Evolutionary conservation across 2,797 vertebrate species (phyloP).

Genomic region (Macropus fuliginosus): DNA sequence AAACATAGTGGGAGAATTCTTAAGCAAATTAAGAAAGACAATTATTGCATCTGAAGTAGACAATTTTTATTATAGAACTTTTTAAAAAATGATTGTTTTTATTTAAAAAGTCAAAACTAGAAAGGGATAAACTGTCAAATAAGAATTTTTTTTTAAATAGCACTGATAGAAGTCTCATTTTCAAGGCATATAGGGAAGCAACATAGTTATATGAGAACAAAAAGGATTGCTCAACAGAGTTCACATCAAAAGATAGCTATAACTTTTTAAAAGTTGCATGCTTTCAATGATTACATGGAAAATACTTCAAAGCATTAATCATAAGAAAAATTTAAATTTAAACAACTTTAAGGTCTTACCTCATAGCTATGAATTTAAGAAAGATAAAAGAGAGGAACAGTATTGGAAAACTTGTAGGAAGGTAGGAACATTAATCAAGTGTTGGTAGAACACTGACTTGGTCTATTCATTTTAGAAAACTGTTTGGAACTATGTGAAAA

Average conservation of each 20-base stretch:
- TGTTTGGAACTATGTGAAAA: neutral
- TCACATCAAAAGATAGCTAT: neutral
- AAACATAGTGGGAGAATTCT: neutral
- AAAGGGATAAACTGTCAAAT: neutral
- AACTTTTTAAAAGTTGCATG: neutral
- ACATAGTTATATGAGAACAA: neutral
- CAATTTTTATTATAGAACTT: neutral
- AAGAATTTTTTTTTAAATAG: neutral
- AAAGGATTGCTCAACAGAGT: neutral
- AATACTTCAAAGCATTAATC: neutral
- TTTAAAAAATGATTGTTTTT: too few species aligned
- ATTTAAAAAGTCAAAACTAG: neutral
- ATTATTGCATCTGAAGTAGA: neutral
- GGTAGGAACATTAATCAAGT: neutral
- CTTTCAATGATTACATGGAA: neutral
- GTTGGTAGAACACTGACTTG: neutral
- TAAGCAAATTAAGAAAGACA: neutral
- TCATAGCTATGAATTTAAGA: neutral
- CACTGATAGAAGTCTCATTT: neutral
- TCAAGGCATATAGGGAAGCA: neutral
- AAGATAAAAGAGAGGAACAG: neutral
- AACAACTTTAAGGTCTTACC: neutral
- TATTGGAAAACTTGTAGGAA: neutral
- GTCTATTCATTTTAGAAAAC: neutral
- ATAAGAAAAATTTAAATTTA: neutral